Conservation (phyloP, 2,888 invertebrate species). For the Sinopyrophorus schimmeli region DNA sequence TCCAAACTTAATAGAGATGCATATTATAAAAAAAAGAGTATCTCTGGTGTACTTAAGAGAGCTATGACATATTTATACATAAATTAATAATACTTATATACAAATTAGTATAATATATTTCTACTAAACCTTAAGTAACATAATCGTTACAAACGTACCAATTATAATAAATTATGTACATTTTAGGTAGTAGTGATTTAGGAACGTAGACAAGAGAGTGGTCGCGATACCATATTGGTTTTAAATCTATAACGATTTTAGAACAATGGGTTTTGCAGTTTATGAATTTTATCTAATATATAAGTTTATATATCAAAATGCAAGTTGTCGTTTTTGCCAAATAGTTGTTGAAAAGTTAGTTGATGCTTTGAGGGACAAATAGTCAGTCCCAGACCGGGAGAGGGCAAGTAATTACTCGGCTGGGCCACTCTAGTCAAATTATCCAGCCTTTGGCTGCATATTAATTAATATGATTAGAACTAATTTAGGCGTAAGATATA, state of each 20-base stretch:
- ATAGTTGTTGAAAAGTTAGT: constrained; percentile 56
- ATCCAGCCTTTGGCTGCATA: constrained; percentile 52
- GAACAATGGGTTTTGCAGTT: constrained; percentile 52
- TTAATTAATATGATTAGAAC: constrained; percentile 54
- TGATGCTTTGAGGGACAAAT: constrained; percentile 50
- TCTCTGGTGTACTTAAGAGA: constrained; percentile 36
- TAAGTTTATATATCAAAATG: constrained; percentile 51
- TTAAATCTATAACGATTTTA: constrained; percentile 52
- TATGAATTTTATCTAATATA: constrained; percentile 55
- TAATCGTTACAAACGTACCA: constrained; percentile 68
- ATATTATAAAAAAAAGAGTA: constrained; percentile 20
- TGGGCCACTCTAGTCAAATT: constrained; percentile 58
- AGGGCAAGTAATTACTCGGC: constrained; percentile 42
- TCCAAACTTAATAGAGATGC: constrained; percentile 32
- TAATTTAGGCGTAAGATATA: constrained; percentile 47
- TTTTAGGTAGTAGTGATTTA: constrained; percentile 44
- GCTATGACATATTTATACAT: constrained; percentile 53
- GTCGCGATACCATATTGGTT: constrained; percentile 31
- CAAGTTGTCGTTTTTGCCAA: constrained; percentile 54
- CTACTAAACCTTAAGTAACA: constrained; percentile 54
- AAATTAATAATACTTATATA: constrained; percentile 49
- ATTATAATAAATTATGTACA: constrained; percentile 58
- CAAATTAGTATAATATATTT: constrained; percentile 50
- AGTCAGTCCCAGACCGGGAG: constrained; percentile 43
- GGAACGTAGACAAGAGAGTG: constrained; percentile 34